A percentile compares a stretch with the other conserved stretches of the same genome.
Evolutionary conservation across 2,113 vertebrate genomes (phyloP).

Genomic region (Progne subis): DNA sequence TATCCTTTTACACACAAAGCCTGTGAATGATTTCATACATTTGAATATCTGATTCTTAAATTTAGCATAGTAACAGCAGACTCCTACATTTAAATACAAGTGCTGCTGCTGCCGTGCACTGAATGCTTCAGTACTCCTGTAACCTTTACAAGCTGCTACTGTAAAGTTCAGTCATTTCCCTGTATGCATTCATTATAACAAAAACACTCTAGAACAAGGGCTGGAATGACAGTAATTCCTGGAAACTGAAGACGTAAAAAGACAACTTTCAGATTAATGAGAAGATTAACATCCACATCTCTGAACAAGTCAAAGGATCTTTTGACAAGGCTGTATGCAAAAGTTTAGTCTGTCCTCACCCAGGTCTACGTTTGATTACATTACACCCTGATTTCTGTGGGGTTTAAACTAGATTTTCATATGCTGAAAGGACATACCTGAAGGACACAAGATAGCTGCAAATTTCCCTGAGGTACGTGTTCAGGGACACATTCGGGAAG

Average conservation of each 20-base stretch:
- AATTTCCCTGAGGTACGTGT: not conserved
- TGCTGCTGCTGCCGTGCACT: not conserved
- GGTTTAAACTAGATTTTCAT: not conserved
- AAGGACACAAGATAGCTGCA: not conserved
- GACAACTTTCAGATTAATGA: not conserved
- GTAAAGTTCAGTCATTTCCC: constrained; percentile 28
- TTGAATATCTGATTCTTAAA: not conserved
- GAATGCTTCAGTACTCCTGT: not conserved
- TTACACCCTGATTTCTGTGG: not conserved
- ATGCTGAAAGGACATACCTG: not conserved
- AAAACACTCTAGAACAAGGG: not conserved
- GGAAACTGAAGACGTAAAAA: not conserved
- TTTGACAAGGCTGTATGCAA: not conserved
- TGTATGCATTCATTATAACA: not conserved
- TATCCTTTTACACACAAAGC: not conserved
- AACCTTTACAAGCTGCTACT: not conserved
- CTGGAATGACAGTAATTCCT: not conserved
- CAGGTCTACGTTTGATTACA: not conserved
- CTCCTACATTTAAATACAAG: not conserved
- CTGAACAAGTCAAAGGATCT: not conserved
- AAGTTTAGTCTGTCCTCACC: not conserved
- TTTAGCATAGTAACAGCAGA: not conserved
- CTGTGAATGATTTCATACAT: not conserved
- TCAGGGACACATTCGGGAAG: not conserved
- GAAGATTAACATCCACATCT: not conserved